phyloP scores from a whole-genome alignment of 2,888 invertebrate species.

The Thera obeliscata region DNA sequence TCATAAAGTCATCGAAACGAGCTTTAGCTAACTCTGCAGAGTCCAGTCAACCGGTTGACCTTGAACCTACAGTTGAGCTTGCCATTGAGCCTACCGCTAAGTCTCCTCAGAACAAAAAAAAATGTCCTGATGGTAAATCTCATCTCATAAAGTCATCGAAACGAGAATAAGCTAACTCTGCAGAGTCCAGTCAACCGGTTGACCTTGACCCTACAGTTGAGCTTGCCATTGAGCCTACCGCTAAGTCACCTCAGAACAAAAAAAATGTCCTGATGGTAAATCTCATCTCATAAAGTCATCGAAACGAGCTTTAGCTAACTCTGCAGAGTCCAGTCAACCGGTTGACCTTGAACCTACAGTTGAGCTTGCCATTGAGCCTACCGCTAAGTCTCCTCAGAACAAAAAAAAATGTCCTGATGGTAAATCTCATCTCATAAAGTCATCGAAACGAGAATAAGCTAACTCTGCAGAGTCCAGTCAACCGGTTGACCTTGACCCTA shows the following conservation, averaged over 20 bases:
- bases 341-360: too few relatives aligned
- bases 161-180: background rate
- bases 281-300: background rate
- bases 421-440: conserved; percentile 30
- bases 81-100: too few relatives aligned
- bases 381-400: background rate
- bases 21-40: background rate
- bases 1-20: too few relatives aligned
- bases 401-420: conserved; percentile 24
- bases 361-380: background rate
- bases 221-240: too few relatives aligned
- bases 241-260: too few relatives aligned
- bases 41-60: too few relatives aligned
- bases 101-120: background rate
- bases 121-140: background rate
- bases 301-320: background rate
- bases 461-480: too few relatives aligned
- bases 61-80: too few relatives aligned
- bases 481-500: too few relatives aligned
- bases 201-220: too few relatives aligned
- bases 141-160: conserved; percentile 37
- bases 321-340: too few relatives aligned
- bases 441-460: conserved; percentile 7
- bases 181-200: too few relatives aligned
- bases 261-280: background rate